phyloP scores from a whole-genome alignment of 1,140 invertebrate genomes.

The Notospermus geniculatus region DNA sequence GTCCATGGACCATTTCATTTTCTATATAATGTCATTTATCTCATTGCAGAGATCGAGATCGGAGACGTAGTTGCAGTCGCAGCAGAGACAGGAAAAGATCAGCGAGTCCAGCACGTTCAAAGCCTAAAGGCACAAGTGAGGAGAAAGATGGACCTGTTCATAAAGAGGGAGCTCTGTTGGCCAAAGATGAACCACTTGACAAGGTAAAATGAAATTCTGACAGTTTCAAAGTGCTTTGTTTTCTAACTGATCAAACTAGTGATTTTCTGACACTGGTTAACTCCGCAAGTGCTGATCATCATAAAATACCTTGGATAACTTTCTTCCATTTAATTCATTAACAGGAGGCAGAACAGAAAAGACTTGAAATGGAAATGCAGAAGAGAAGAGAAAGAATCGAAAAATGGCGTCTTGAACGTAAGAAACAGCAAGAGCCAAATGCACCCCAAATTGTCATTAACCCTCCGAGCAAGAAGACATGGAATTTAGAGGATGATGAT shows the following conservation, averaged over 20 bases:
- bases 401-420: conserved; percentile 84
- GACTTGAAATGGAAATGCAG: conserved; percentile 91
- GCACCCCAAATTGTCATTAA: conserved; percentile 36
- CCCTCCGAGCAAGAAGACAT: conserved; percentile 62
- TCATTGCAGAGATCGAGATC: too few relatives aligned
- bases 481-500: conserved; percentile 71
- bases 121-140: background rate
- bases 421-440: conserved; percentile 56
- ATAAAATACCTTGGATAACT: conserved; percentile 2
- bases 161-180: conserved; percentile 38
- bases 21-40: background rate
- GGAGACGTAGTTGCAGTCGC: conserved; percentile 17
- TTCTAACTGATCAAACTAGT: conserved; percentile 6
- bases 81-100: conserved; percentile 24
- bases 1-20: too few relatives aligned
- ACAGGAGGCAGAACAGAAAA: conserved; percentile 67
- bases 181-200: conserved; percentile 51
- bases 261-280: background rate
- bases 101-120: too few relatives aligned
- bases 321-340: conserved; percentile 13
- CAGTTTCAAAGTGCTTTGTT: background rate
- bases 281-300: background rate
- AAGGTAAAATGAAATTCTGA: conserved; percentile 32
- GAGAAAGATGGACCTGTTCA: conserved; percentile 9
- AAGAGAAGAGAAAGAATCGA: conserved; percentile 91